Evolutionary conservation across 2,113 vertebrate genomes (phyloP), one percentile per base, ranked within the genome.

Genomic region (Ammospiza nelsoni): DNA sequence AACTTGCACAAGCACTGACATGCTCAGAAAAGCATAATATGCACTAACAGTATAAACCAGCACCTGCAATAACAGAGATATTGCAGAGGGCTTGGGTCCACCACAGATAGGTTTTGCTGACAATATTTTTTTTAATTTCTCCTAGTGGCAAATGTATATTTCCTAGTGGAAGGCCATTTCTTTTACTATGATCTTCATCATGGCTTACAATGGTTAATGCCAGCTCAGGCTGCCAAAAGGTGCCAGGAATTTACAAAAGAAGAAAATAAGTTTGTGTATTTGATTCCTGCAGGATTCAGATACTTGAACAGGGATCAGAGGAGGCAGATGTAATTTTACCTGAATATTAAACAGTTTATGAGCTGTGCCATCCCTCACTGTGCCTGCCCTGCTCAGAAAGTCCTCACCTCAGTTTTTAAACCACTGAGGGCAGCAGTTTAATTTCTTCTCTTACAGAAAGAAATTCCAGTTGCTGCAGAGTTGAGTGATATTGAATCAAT

Each of bases 401-500:
- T n/a, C 43, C 49, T 94, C 90, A 71, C 19, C 59, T 44, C 37
- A 29, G 37, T 92, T 85, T 67, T 88, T 31, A 85, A 66, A 67
- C 51, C 55, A 69, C 37, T 51, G 77, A 66, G 80, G 73, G 88
- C 67, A 84, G 80, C 18, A 77, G 72, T 77, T 94, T 86, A 92
- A 92, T 84, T 94, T 80, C 72, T 84, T 67, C 74, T 87, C 35
- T 74, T 74, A 79, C 55, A 86, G 74, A 81, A 82, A 79, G 67
- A 61, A 86, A 89, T 74, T 78, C 48, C 44, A 66, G 69, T 65
- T 89, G 63, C 57, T 68, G 52, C 44, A 81, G 79, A 84, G 58
- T 44, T 84, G 76, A 93, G 55, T 46, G 68, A 86, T 92, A 85
- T 3, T 77, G 82, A 88, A 94, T 88, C 90, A 77, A 71, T 88